Evolutionary conservation across 2,888 invertebrate genomes (phyloP).

Genomic region (Sympetrum striolatum): DNA sequence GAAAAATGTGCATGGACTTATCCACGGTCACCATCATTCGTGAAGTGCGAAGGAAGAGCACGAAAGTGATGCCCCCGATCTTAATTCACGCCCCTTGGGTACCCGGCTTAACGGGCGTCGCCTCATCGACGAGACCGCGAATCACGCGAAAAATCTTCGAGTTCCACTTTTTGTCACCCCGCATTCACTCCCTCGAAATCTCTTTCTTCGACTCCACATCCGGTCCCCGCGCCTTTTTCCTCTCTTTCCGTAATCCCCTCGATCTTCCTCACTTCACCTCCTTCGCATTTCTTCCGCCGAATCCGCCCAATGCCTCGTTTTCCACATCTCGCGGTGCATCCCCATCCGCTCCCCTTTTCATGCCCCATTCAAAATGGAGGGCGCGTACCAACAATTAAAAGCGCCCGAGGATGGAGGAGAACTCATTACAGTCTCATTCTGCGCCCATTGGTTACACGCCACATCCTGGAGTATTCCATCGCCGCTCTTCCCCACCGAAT

Average conservation of each 20-base stretch:
- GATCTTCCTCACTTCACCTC: neutral
- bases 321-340: neutral
- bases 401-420: neutral
- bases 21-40: no score
- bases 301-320: neutral
- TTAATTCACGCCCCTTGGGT: no score
- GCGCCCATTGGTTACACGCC: neutral
- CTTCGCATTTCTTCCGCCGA: neutral
- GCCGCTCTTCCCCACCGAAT: neutral
- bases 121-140: neutral
- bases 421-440: neutral
- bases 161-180: neutral
- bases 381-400: neutral
- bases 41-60: no score
- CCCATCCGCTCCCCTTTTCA: neutral
- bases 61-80: no score
- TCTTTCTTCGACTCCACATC: neutral
- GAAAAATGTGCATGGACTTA: no score
- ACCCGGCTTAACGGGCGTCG: no score
- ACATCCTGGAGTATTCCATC: neutral
- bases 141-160: neutral
- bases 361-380: neutral
- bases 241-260: neutral
- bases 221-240: neutral
- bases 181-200: neutral